Evolutionary conservation across 2,113 vertebrate genomes (phyloP).

Genomic region (Lagopus muta): DNA sequence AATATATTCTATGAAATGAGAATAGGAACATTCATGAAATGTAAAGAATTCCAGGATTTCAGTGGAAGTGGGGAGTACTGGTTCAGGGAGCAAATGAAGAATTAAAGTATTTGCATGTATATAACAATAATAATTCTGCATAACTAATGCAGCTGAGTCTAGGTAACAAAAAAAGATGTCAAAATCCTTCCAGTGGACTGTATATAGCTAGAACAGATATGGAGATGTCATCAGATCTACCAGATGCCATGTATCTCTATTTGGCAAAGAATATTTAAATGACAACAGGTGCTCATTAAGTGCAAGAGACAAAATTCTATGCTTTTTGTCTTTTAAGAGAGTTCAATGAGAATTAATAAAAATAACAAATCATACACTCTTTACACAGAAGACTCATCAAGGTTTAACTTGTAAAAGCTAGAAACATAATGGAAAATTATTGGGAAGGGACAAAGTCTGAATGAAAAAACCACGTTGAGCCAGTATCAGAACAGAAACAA

Average conservation of each 20-base stretch:
- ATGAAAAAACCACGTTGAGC: background rate
- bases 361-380: background rate
- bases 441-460: background rate
- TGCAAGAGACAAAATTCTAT: background rate
- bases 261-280: background rate
- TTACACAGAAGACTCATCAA: background rate
- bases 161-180: background rate
- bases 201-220: background rate
- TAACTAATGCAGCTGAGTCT: background rate
- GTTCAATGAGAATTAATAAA: background rate
- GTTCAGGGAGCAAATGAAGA: background rate
- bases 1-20: constrained; percentile 24
- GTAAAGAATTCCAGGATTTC: background rate
- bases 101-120: background rate
- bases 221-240: background rate
- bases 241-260: background rate
- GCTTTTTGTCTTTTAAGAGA: background rate
- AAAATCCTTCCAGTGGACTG: background rate
- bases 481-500: background rate
- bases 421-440: background rate
- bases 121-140: background rate
- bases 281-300: background rate
- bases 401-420: background rate
- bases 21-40: background rate
- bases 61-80: background rate